Evolutionary conservation across 2,113 vertebrate genomes (phyloP).

Genomic region (Amphilophus citrinellus): DNA sequence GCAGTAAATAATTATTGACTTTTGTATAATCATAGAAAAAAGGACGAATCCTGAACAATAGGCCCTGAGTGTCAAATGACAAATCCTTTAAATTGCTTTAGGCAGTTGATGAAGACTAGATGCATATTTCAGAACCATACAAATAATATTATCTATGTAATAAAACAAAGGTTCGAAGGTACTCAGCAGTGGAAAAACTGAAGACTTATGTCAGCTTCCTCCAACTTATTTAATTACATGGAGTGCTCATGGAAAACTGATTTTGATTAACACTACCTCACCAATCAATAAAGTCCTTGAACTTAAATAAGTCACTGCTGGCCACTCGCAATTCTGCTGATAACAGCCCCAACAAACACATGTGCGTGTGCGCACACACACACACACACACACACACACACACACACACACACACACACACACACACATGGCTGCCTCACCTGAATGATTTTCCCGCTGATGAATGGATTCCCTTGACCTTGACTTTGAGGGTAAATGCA

Average conservation of each 20-base stretch:
- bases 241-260: constrained; percentile 82
- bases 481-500: constrained; percentile 35
- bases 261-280: constrained; percentile 89
- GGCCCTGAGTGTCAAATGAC: too few species aligned
- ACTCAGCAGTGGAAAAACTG: constrained; percentile 77
- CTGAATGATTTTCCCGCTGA: constrained; percentile 9
- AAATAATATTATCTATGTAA: neutral
- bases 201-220: constrained; percentile 77
- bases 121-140: neutral
- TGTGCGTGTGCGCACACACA: neutral
- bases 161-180: neutral
- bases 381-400: constrained; percentile 1
- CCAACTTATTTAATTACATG: constrained; percentile 88
- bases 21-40: too few species aligned
- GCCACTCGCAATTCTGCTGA: constrained; percentile 80
- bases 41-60: too few species aligned
- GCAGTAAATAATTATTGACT: too few species aligned
- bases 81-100: too few species aligned
- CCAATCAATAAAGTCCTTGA: constrained; percentile 93
- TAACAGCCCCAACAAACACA: constrained; percentile 42
- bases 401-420: constrained; percentile 9
- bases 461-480: constrained; percentile 42
- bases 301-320: constrained; percentile 87
- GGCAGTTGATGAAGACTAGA: neutral
- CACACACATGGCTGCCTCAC: constrained; percentile 5